These are phyloP conservation scores for Scylla paramamosain DNA, from an alignment of 1,140 invertebrate genomes.

Conservation along the genomic window DNA sequence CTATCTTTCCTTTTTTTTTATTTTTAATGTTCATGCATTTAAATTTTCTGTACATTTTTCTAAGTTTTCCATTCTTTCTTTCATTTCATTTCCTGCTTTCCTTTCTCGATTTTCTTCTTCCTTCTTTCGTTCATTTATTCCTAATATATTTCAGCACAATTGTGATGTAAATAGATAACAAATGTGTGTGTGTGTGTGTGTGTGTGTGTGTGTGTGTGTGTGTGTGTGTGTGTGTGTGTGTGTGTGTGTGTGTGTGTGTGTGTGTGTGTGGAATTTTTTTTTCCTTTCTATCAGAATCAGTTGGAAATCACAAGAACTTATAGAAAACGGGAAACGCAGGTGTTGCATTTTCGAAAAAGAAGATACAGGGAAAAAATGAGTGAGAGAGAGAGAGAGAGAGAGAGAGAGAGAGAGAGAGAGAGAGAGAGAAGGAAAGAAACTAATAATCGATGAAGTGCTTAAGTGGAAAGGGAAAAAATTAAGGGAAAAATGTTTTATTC, in stretches of 20 bases:
- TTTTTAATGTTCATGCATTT: not conserved
- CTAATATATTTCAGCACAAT: too few relatives aligned
- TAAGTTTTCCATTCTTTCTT: not conserved
- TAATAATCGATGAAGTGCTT: not conserved
- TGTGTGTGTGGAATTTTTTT: too few relatives aligned
- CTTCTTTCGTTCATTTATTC: too few relatives aligned
- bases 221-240: too few relatives aligned
- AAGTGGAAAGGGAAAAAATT: not conserved
- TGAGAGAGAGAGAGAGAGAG: not conserved
- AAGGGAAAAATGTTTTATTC: not conserved
- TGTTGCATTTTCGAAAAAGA: too few relatives aligned
- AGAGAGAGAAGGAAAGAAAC: not conserved
- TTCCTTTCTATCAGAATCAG: too few relatives aligned
- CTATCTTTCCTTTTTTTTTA: not conserved
- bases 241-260: too few relatives aligned
- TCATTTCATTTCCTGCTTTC: not conserved
- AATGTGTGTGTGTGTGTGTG: too few relatives aligned
- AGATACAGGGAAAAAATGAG: not conserved
- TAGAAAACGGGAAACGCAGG: too few relatives aligned
- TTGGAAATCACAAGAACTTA: too few relatives aligned
- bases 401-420: slow-evolving; percentile 7
- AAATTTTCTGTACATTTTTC: not conserved
- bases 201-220: too few relatives aligned
- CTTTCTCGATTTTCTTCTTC: not conserved
- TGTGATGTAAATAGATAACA: too few relatives aligned